These are phyloP conservation scores for Lamellibrachia columna DNA, from an alignment of 2,888 invertebrate genomes.

Conservation along the genomic window DNA sequence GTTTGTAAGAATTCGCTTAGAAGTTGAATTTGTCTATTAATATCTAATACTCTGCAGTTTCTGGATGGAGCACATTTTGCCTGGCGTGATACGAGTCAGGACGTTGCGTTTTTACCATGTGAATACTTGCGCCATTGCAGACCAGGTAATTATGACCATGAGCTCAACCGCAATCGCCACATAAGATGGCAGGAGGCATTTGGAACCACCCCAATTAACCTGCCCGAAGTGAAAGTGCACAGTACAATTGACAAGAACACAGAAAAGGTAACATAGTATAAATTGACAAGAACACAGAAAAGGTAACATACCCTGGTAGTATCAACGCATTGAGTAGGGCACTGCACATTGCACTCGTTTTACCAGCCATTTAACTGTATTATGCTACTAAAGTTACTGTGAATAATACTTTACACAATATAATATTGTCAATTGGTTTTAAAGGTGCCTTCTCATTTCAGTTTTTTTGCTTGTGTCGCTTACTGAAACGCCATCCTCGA, in stretches of 20 bases:
- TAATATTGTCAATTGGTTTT: background rate
- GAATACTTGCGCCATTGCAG: background rate
- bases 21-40: background rate
- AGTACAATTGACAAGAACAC: constrained; percentile 65
- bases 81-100: background rate
- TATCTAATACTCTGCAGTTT: background rate
- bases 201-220: constrained; percentile 61
- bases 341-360: too few species aligned
- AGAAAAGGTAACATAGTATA: constrained; percentile 55
- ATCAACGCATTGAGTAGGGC: too few species aligned
- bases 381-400: too few species aligned
- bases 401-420: background rate
- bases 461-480: too few species aligned
- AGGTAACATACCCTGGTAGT: background rate
- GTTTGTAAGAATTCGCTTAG: background rate
- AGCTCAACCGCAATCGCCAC: background rate
- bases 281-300: background rate
- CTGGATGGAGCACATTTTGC: background rate
- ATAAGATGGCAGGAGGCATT: constrained; percentile 66
- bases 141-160: background rate
- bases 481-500: too few species aligned
- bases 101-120: background rate
- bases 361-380: background rate
- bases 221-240: constrained; percentile 59
- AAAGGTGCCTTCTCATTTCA: too few species aligned